Percentiles rank a stretch among this genome's conserved stretches.
phyloP scores from a whole-genome alignment of 2,113 vertebrate species.

The Athene cunicularia region DNA sequence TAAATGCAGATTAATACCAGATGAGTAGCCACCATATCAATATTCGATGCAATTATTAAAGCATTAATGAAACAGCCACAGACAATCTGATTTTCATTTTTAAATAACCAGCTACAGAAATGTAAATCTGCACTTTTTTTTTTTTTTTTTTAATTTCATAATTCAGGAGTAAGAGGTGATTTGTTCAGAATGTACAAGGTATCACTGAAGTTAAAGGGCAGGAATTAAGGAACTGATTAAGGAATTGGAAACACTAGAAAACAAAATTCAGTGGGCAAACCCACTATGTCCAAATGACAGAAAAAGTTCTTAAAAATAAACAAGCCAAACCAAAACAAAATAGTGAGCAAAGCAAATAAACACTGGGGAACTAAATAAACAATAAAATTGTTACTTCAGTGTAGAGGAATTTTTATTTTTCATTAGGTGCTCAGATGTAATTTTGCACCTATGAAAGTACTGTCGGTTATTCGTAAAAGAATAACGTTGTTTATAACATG shows the following conservation, averaged over 20 bases:
- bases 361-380: not conserved
- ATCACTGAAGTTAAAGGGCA: not conserved
- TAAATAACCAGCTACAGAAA: not conserved
- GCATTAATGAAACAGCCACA: not conserved
- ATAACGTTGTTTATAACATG: not conserved
- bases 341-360: not conserved
- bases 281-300: not conserved
- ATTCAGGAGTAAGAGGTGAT: not conserved
- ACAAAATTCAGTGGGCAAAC: not conserved
- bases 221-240: not conserved
- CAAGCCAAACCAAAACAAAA: not conserved
- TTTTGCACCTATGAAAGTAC: not conserved
- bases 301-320: not conserved
- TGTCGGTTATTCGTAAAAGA: not conserved
- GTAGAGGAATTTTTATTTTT: not conserved
- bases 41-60: not conserved
- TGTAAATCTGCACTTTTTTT: not conserved
- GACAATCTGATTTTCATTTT: not conserved
- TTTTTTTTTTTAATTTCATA: not conserved
- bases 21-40: not conserved
- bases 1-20: constrained; percentile 26
- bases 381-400: not conserved
- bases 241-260: not conserved
- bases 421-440: not conserved
- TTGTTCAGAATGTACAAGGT: not conserved